Evolutionary conservation across 2,113 vertebrate genomes (phyloP).

Genomic region (Pristiophorus japonicus): DNA sequence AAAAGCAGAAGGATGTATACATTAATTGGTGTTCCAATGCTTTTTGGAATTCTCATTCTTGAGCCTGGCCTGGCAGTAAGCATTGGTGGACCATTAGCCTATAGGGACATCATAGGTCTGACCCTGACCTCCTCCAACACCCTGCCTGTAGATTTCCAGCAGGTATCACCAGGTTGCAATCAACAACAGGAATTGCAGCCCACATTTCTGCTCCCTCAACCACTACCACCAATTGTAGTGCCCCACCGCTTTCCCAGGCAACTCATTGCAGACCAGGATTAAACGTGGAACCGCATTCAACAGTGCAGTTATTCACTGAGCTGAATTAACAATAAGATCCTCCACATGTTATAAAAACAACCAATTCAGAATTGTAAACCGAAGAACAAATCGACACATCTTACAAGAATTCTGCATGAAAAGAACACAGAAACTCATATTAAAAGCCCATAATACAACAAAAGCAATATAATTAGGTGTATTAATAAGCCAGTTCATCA

Average conservation of each 20-base stretch:
- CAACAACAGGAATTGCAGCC: background rate
- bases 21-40: background rate
- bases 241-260: background rate
- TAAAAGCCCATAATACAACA: background rate
- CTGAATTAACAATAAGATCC: background rate
- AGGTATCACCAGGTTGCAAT: background rate
- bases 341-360: background rate
- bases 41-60: too few relatives aligned
- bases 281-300: too few relatives aligned
- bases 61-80: background rate
- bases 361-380: background rate
- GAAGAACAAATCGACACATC: background rate
- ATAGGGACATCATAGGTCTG: background rate
- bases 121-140: background rate
- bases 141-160: background rate
- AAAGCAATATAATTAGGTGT: background rate
- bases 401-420: constrained; percentile 17
- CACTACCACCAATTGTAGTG: background rate
- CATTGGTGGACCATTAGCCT: background rate
- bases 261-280: too few relatives aligned
- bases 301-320: background rate
- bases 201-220: background rate
- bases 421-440: constrained; percentile 20
- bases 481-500: background rate
- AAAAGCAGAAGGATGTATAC: background rate